A percentile compares a stretch with the other conserved stretches of the same genome.
Evolutionary conservation across 2,888 invertebrate species (phyloP).

Genomic region (Caenorhabditis panamensis): DNA sequence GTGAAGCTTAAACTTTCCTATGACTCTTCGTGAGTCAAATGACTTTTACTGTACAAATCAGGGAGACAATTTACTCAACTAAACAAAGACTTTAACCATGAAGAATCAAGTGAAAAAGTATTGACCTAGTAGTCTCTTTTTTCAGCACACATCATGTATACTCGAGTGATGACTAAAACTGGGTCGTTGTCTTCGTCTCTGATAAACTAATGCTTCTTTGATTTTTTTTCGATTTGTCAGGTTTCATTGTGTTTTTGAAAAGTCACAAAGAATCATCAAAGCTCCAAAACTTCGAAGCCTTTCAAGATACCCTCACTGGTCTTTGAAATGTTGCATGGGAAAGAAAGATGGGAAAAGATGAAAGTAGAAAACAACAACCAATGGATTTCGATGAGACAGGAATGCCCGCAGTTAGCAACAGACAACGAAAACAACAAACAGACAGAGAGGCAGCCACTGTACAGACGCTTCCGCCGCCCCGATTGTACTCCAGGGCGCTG

Average conservation of each 20-base stretch:
- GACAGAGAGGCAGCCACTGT: too few relatives aligned
- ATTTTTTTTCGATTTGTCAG: slow-evolving; percentile 12
- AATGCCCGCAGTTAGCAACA: too few relatives aligned
- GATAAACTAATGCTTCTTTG: slow-evolving; percentile 38
- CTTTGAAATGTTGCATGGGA: slow-evolving; percentile 34
- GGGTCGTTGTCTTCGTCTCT: background rate
- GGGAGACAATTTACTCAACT: too few relatives aligned
- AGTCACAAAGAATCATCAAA: too few relatives aligned
- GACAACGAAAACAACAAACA: too few relatives aligned
- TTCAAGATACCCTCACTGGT: background rate
- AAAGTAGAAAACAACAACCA: too few relatives aligned
- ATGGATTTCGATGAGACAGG: too few relatives aligned
- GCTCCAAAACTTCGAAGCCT: too few relatives aligned
- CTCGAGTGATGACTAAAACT: slow-evolving; percentile 43
- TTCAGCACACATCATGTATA: slow-evolving; percentile 32
- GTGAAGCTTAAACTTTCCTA: too few relatives aligned
- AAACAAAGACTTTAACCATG: background rate
- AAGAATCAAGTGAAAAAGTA: too few relatives aligned
- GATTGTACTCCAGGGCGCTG: slow-evolving; percentile 36
- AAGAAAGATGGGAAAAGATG: too few relatives aligned
- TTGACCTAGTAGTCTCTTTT: slow-evolving; percentile 1
- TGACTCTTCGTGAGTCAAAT: too few relatives aligned
- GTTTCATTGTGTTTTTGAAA: slow-evolving; percentile 21
- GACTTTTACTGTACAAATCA: background rate
- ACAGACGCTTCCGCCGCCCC: background rate